Evolutionary conservation across 2,888 invertebrate species (phyloP).

Genomic region (Salticus scenicus): DNA sequence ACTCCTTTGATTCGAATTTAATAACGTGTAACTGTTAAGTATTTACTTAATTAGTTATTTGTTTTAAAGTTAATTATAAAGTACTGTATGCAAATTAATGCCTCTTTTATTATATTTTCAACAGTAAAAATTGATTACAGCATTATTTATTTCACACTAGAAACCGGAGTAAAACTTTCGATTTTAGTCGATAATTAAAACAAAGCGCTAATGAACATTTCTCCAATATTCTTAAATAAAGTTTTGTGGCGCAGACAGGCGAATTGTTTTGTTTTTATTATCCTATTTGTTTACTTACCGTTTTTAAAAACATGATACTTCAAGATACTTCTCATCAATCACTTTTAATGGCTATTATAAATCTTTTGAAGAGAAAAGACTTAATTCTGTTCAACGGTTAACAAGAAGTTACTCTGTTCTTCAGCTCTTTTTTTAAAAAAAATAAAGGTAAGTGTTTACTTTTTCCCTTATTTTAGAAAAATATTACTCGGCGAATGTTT

Average conservation of each 20-base stretch:
- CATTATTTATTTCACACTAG: not conserved
- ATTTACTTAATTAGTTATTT: too few species aligned
- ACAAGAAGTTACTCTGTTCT: too few species aligned
- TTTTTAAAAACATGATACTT: not conserved
- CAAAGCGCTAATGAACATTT: not conserved
- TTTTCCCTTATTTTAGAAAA: not conserved
- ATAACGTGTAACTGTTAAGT: too few species aligned
- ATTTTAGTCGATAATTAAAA: not conserved
- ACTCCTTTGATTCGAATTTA: too few species aligned
- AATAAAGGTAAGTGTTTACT: not conserved
- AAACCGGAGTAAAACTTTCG: not conserved
- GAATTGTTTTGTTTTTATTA: not conserved
- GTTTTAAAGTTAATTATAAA: too few species aligned
- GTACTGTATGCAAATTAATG: too few species aligned
- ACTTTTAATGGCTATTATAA: conserved; percentile 11
- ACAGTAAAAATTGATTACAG: too few species aligned
- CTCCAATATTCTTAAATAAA: not conserved
- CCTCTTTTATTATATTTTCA: too few species aligned
- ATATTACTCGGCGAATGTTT: not conserved
- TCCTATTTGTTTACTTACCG: not conserved
- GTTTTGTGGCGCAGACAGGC: not conserved
- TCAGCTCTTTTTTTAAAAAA: too few species aligned
- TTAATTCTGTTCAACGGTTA: not conserved
- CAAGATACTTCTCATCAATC: not conserved
- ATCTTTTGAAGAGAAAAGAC: conserved; percentile 5